Evolutionary conservation across 2,113 vertebrate genomes (phyloP).

Genomic region (Hiodon tergisus): DNA sequence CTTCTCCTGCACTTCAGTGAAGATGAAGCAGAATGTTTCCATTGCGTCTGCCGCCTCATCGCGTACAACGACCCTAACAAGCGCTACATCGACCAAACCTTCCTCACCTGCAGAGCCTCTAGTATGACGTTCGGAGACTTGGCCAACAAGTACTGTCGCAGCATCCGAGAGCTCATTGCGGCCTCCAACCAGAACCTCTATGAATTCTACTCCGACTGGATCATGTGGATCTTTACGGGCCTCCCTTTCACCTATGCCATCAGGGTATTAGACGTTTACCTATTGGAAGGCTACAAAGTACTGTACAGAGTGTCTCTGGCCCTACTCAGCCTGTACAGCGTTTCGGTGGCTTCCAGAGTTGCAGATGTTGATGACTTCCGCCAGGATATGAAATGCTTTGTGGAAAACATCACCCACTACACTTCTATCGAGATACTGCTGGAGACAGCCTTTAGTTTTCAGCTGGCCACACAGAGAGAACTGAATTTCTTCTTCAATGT

Average conservation of each 20-base stretch:
- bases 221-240: slow-evolving; percentile 78
- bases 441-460: slow-evolving; percentile 70
- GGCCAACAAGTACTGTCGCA: slow-evolving; percentile 75
- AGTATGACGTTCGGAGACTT: slow-evolving; percentile 84
- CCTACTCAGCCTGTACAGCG: slow-evolving; percentile 71
- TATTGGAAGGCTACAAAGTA: slow-evolving; percentile 81
- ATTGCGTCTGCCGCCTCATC: slow-evolving; percentile 67
- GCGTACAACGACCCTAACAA: slow-evolving; percentile 68
- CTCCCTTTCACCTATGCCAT: slow-evolving; percentile 76
- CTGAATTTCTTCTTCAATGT: slow-evolving; percentile 79
- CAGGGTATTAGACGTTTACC: slow-evolving; percentile 73
- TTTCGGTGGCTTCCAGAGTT: slow-evolving; percentile 56
- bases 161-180: slow-evolving; percentile 74
- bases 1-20: slow-evolving; percentile 78
- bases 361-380: slow-evolving; percentile 64
- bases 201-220: slow-evolving; percentile 80
- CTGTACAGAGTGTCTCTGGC: slow-evolving; percentile 77
- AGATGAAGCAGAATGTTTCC: slow-evolving; percentile 76
- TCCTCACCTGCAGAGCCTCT: slow-evolving; percentile 72
- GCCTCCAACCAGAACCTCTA: slow-evolving; percentile 70
- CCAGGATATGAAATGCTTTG: slow-evolving; percentile 68
- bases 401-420: slow-evolving; percentile 62
- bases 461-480: slow-evolving; percentile 72
- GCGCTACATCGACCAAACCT: slow-evolving; percentile 75
- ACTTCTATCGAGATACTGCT: slow-evolving; percentile 61